Evolutionary conservation across 1,140 invertebrate genomes (phyloP), one percentile per base, ranked within the genome.

Genomic region (Lordiphosa mommai): DNA sequence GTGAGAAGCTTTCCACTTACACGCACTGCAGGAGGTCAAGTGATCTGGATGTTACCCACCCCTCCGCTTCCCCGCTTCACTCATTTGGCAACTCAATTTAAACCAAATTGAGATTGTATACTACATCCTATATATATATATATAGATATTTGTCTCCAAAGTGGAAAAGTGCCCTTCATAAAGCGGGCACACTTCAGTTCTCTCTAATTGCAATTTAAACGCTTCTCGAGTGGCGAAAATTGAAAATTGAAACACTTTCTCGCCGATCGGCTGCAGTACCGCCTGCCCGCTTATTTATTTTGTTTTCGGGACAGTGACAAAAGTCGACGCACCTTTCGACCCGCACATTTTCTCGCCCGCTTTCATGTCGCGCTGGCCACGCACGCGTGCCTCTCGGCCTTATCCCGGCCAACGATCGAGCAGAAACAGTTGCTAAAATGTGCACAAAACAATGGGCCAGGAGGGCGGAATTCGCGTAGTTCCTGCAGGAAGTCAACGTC

Each of bases 161-260:
- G 4, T 17, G 17, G 51, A 36, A 79, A 76, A 66, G 70, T 47
- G 41, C 37, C 57, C 34, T 32, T 68, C 41, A 34, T 57, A 61
- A 72, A 58, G 69, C 59, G 69, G 74, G 74, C 74, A 69, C 59
- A 72, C 69, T 65, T 47, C 63, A 33, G n/a, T 36, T 43, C 16
- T 40, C 61, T 64, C 71, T 82, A 76, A 80, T 80, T 80, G 70
- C 74, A 20, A 82, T 80, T 69, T 79, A 79, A 77, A 72, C 73
- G 73, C 34, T 77, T 40, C 32, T 72, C 73, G 73, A 77, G 69
- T 80, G 69, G 38, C 69, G 52, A 79, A 80, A 68, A 80, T 65
- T 60, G 46, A 63, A 52, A 57, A 56, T 63, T 41, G 55, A 63
- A 53, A 61, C 40, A 36, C 37, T 46, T 8, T 1, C 17, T 44